Conservation (phyloP, 2,888 invertebrate species). For the Dynastes grantii region DNA sequence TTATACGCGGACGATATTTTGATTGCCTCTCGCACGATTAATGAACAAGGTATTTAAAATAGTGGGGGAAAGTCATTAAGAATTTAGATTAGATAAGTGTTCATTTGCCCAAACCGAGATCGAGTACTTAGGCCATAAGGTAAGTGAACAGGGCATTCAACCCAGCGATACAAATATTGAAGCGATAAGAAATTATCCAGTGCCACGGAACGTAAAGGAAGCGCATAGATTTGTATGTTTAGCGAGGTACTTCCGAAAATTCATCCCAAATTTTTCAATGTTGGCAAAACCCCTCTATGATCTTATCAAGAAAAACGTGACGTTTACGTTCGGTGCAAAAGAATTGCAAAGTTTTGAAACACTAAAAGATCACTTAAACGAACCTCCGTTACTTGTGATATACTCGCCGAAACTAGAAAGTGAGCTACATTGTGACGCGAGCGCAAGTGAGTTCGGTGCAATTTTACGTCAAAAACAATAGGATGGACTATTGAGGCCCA, state of each 20-base stretch:
- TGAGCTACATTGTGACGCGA: constrained; percentile 65
- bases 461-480: constrained; percentile 62
- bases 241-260: constrained; percentile 60
- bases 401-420: constrained; percentile 62
- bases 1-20: no score
- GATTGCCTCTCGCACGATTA: no score
- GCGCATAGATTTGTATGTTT: constrained; percentile 60
- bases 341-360: constrained; percentile 56
- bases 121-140: no score
- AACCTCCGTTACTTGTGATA: constrained; percentile 59
- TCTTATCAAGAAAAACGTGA: constrained; percentile 55
- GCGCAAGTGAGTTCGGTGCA: constrained; percentile 61
- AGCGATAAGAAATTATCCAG: constrained; percentile 54
- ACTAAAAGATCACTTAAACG: constrained; percentile 55
- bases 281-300: constrained; percentile 62
- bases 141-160: no score
- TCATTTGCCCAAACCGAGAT: no score
- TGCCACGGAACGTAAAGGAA: constrained; percentile 54
- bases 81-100: no score
- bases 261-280: constrained; percentile 55
- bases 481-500: constrained; percentile 34
- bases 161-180: background rate
- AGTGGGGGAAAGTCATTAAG: no score
- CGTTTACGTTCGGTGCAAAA: constrained; percentile 52
- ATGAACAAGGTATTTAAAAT: no score